A percentile compares a stretch with the other conserved stretches of the same genome.
phyloP scores from a whole-genome alignment of 2,888 invertebrate genomes.

The Mythimna ferrago region DNA sequence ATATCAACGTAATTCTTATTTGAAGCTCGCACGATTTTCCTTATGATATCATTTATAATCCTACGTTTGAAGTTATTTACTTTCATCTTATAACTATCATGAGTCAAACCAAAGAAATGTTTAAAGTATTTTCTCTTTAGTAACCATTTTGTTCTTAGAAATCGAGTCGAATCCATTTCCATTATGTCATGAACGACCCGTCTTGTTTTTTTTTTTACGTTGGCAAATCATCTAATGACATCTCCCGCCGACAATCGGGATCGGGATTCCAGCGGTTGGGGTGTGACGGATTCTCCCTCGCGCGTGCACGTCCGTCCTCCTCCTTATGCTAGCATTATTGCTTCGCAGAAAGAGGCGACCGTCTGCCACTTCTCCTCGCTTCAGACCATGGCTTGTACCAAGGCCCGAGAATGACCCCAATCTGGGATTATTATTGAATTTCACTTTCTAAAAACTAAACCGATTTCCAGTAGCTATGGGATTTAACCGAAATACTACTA shows the following conservation, averaged over 20 bases:
- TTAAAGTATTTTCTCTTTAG: slow-evolving; percentile 12
- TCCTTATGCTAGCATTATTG: too few species aligned
- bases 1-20: slow-evolving; percentile 9
- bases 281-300: too few species aligned
- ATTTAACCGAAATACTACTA: neutral
- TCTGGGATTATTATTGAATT: slow-evolving; percentile 8
- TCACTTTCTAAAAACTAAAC: neutral
- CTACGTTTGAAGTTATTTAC: slow-evolving; percentile 35
- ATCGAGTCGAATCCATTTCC: neutral
- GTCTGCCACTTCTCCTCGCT: too few species aligned
- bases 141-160: slow-evolving; percentile 10
- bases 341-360: too few species aligned
- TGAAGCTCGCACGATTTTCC: slow-evolving; percentile 29
- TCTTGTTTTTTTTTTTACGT: too few species aligned
- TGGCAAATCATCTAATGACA: too few species aligned
- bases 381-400: too few species aligned
- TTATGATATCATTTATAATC: slow-evolving; percentile 37
- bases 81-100: slow-evolving; percentile 19
- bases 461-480: neutral
- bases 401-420: neutral
- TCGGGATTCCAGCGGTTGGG: too few species aligned
- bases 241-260: too few species aligned
- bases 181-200: neutral
- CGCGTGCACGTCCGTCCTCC: too few species aligned
- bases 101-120: slow-evolving; percentile 21